A percentile compares a stretch with the other conserved stretches of the same genome.
These are phyloP conservation scores for Solenopsis fugax DNA, from an alignment of 1,140 invertebrate species.

Conservation along the genomic window DNA sequence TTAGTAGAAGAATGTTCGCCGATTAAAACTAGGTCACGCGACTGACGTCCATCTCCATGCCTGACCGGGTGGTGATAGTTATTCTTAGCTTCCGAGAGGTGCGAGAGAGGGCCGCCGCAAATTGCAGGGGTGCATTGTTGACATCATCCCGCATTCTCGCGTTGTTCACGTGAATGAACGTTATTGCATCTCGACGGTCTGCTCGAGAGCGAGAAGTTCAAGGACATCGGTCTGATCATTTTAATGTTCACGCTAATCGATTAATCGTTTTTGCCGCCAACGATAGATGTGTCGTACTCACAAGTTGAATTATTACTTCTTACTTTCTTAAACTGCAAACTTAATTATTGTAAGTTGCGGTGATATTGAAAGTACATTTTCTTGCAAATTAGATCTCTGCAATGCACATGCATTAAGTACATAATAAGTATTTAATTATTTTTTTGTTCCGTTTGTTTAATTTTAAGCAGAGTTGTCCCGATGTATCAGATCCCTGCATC, in stretches of 20 bases:
- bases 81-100: conserved; percentile 69
- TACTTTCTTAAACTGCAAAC: not conserved
- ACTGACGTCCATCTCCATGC: conserved; percentile 70
- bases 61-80: conserved; percentile 74
- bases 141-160: conserved; percentile 36
- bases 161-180: conserved; percentile 63
- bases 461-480: not conserved
- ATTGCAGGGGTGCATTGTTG: conserved; percentile 51
- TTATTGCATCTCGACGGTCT: conserved; percentile 32
- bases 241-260: conserved; percentile 19
- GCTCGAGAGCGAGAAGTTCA: conserved; percentile 49
- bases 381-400: not conserved
- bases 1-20: conserved; percentile 73
- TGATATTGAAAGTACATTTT: not conserved
- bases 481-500: not conserved
- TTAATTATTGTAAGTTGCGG: conserved; percentile 8
- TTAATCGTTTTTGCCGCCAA: conserved; percentile 13
- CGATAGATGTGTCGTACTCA: not conserved
- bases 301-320: not conserved
- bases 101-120: conserved; percentile 25
- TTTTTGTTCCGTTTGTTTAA: not conserved
- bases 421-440: not conserved
- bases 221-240: conserved; percentile 4
- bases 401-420: not conserved
- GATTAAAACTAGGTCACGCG: conserved; percentile 78